Evolutionary conservation across 2,888 invertebrate species (phyloP).

Genomic region (Cheiracanthium punctorium): DNA sequence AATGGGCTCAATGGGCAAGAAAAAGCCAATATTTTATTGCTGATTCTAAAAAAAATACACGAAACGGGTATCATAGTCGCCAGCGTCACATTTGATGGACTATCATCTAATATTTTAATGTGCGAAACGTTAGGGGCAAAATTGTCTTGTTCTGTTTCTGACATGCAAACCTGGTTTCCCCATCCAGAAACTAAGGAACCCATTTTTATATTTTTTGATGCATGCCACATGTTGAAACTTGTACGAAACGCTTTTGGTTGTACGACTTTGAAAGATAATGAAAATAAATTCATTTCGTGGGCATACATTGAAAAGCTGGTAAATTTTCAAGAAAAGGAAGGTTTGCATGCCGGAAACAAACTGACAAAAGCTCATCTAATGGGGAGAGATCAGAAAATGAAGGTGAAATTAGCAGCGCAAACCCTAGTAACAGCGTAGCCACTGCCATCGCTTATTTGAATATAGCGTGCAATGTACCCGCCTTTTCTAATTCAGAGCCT

Average conservation of each 20-base stretch:
- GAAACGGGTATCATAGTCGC: background rate
- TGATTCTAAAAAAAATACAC: too few species aligned
- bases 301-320: background rate
- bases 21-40: too few species aligned
- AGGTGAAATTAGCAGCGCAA: constrained; percentile 12
- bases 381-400: constrained; percentile 14
- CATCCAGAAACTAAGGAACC: too few species aligned
- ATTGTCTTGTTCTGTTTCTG: too few species aligned
- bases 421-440: constrained; percentile 9
- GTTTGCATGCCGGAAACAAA: constrained; percentile 11
- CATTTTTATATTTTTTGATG: too few species aligned
- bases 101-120: background rate
- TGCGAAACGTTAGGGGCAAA: too few species aligned
- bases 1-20: too few species aligned
- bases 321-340: constrained; percentile 24
- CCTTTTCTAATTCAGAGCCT: background rate
- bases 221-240: too few species aligned
- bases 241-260: background rate
- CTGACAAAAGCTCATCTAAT: background rate
- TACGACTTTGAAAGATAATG: background rate
- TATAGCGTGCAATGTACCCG: background rate
- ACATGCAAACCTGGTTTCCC: too few species aligned
- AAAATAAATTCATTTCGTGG: background rate
- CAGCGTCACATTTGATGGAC: too few species aligned
- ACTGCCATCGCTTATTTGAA: constrained; percentile 5